Conservation (phyloP, 1,140 invertebrate species). For the Artemia franciscana region DNA sequence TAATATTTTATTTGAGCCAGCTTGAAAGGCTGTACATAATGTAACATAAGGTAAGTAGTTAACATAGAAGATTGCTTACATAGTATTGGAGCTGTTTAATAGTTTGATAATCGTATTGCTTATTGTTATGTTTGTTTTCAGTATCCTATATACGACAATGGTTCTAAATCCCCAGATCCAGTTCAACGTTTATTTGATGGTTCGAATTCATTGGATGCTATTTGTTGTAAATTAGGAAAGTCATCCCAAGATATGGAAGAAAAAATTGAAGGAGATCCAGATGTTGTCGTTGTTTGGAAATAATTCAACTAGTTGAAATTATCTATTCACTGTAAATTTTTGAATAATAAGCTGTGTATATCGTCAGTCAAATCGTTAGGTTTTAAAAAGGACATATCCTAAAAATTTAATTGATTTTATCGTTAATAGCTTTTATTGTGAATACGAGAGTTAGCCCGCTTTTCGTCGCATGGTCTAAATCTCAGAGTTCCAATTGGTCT, state of each 20-base stretch:
- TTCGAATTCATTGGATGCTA: constrained; percentile 55
- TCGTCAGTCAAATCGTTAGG: too few species aligned
- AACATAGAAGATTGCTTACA: neutral
- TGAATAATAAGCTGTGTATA: too few species aligned
- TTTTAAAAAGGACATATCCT: too few species aligned
- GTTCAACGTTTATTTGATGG: constrained; percentile 52
- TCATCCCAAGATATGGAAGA: constrained; percentile 56
- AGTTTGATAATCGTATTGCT: neutral
- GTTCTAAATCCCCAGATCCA: constrained; percentile 18
- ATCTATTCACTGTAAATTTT: too few species aligned
- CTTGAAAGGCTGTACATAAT: too few species aligned
- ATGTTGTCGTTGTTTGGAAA: constrained; percentile 60
- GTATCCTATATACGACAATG: constrained; percentile 3
- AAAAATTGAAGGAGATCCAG: constrained; percentile 58
- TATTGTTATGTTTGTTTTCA: neutral
- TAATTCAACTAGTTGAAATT: too few species aligned
- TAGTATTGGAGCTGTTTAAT: neutral
- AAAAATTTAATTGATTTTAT: too few species aligned
- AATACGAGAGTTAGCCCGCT: too few species aligned
- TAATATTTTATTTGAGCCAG: too few species aligned
- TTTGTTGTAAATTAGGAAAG: constrained; percentile 63
- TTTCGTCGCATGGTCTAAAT: too few species aligned
- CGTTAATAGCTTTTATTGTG: too few species aligned
- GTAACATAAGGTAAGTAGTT: neutral
- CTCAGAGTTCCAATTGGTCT: too few species aligned